A percentile compares a stretch with the other conserved stretches of the same genome.
phyloP scores from a whole-genome alignment of 2,888 invertebrate genomes.

The Lithophane ornitopus region DNA sequence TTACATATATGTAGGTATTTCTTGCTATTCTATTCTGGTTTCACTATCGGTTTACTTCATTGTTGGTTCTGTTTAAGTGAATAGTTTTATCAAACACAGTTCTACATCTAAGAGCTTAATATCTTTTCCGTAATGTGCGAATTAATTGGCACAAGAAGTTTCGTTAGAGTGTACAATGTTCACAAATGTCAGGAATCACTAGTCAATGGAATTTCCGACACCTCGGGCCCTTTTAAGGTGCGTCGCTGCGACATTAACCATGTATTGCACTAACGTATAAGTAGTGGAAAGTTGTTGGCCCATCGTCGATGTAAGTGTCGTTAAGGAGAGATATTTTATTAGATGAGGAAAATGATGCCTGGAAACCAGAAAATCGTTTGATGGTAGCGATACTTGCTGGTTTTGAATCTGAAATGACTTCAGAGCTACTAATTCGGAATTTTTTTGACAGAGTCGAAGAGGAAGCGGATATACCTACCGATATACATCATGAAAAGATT shows the following conservation, averaged over 20 bases:
- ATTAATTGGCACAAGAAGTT: constrained; percentile 24
- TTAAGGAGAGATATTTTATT: constrained; percentile 21
- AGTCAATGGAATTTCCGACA: constrained; percentile 48
- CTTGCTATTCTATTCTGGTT: not conserved
- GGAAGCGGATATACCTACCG: not conserved
- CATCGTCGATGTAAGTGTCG: constrained; percentile 31
- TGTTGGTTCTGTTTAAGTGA: not conserved
- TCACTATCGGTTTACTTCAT: not conserved
- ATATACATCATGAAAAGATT: not conserved
- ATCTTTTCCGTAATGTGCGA: not conserved
- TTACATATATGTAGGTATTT: not conserved
- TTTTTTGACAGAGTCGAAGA: not conserved
- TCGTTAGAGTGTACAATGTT: constrained; percentile 35
- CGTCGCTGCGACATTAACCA: constrained; percentile 48
- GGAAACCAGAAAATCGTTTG: constrained; percentile 2
- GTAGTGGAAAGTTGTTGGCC: constrained; percentile 51
- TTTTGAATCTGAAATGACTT: constrained; percentile 3
- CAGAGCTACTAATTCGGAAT: not conserved
- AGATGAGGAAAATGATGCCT: constrained; percentile 9
- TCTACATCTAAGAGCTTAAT: not conserved
- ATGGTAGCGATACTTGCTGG: not conserved
- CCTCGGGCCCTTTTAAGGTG: constrained; percentile 53
- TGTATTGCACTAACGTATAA: constrained; percentile 46
- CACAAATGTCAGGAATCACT: constrained; percentile 43
- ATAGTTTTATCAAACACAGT: not conserved